phyloP scores from a whole-genome alignment of 2,888 invertebrate genomes.

The Cerceris ruficornis region DNA sequence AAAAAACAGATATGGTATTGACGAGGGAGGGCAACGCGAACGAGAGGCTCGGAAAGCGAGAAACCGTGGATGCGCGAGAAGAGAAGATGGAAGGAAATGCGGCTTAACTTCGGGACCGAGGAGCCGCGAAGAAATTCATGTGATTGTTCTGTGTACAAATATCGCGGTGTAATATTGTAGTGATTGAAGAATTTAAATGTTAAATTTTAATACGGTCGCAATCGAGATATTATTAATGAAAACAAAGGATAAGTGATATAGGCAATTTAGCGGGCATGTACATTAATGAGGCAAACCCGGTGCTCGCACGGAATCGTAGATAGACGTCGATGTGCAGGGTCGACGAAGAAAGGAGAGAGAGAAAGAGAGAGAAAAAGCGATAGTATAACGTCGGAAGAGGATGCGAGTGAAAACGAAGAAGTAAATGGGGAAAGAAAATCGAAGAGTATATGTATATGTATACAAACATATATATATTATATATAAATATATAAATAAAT shows the following conservation, averaged over 20 bases:
- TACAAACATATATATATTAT: constrained; percentile 57
- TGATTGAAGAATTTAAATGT: constrained; percentile 82
- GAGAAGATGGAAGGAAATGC: constrained; percentile 45
- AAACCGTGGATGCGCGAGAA: constrained; percentile 38
- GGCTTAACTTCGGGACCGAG: constrained; percentile 44
- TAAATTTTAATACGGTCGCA: constrained; percentile 82
- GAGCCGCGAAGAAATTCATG: constrained; percentile 81
- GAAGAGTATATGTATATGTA: constrained; percentile 52
- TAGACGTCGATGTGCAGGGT: constrained; percentile 55
- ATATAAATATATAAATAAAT: constrained; percentile 67
- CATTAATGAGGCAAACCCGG: constrained; percentile 75
- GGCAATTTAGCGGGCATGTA: constrained; percentile 81
- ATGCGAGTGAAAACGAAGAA: constrained; percentile 11
- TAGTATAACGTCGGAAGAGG: constrained; percentile 18
- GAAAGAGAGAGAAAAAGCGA: constrained; percentile 24
- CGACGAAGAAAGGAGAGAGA: constrained; percentile 20
- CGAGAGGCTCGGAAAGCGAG: background rate
- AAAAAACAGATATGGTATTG: background rate
- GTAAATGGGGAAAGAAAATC: constrained; percentile 16
- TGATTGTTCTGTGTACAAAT: constrained; percentile 86
- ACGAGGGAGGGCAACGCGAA: background rate
- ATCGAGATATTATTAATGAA: constrained; percentile 77
- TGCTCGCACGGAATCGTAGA: constrained; percentile 69
- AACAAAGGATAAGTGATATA: constrained; percentile 77
- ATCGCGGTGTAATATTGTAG: constrained; percentile 82